These are phyloP conservation scores for Phymastichus coffea DNA, from an alignment of 1,140 invertebrate genomes.

Conservation along the genomic window DNA sequence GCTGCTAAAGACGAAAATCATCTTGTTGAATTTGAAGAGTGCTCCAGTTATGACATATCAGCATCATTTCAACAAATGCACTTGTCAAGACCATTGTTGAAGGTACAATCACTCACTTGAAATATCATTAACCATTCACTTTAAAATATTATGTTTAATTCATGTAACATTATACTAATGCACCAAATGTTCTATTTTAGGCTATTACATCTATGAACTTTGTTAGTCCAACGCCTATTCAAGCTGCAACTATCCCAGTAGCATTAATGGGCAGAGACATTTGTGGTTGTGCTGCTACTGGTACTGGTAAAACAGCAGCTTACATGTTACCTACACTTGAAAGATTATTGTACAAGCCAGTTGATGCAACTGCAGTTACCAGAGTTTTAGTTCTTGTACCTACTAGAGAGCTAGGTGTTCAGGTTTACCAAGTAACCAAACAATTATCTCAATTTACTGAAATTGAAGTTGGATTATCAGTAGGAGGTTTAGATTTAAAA, in stretches of 20 bases:
- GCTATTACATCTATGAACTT: constrained; percentile 23
- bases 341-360: constrained; percentile 79
- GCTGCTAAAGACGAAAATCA: constrained; percentile 54
- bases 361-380: constrained; percentile 66
- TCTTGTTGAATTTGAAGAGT: constrained; percentile 73
- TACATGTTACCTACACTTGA: constrained; percentile 98
- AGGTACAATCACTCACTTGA: too few relatives aligned
- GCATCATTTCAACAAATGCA: constrained; percentile 91
- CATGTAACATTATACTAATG: constrained; percentile 10
- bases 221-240: constrained; percentile 33
- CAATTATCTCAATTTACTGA: constrained; percentile 87
- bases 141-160: constrained; percentile 9
- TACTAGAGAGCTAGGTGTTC: constrained; percentile 93
- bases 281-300: constrained; percentile 95
- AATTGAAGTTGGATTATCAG: constrained; percentile 79
- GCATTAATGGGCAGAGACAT: constrained; percentile 87
- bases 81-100: constrained; percentile 83
- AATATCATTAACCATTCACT: too few relatives aligned
- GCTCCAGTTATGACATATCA: constrained; percentile 67
- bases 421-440: constrained; percentile 91
- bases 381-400: constrained; percentile 93
- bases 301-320: constrained; percentile 97
- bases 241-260: constrained; percentile 87
- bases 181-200: constrained; percentile 7
- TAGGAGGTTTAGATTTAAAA: constrained; percentile 93